Evolutionary conservation across 2,888 invertebrate genomes (phyloP), one percentile per base, ranked within the genome.

Genomic region (Oscheius sp.): DNA sequence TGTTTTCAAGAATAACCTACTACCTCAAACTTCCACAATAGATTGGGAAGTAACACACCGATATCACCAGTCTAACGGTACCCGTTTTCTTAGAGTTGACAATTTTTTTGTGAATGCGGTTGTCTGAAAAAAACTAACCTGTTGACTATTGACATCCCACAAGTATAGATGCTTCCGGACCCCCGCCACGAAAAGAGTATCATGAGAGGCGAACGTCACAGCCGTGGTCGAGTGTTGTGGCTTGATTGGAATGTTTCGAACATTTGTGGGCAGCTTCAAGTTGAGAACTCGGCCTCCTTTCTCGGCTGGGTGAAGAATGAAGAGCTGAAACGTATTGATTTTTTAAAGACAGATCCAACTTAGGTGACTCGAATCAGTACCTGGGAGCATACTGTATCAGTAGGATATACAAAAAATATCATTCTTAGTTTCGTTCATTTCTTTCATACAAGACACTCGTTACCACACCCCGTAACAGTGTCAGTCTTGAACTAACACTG

Each of bases 131-230:
- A 58, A 72, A 73, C 42, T 13, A 10, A 83, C 79, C 85, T 93
- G 92, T 55, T 77, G 68, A 0, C 78, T 75, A 37, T 71, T 74
- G 1, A 96, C 91, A 86, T 93, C 94, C 96, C 97, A 98, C 0
- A 98, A 94, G 90, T 96, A 98, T 0, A 98, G 92, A 89, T 94
- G 96, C 90, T 96, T 96, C 83, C 95, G 80, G 1, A 98, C 96
- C 1, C 96, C 97, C 51, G 96, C 97, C 0, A 98, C 95, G 0
- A 96, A 95, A 88, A 95, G 96, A 86, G 94, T 94, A 85, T 94
- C 93, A 76, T 94, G 93, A 48, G 94, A 94, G 84, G 96, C 96
- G 79, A 98, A 92, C 92, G 95, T 95, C 66, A 96, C 93, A 0
- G 96, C 94, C 89, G 95, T 82, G 10, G 85, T 96, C 0, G 95